Percentiles rank a stretch among this genome's conserved stretches.
phyloP scores from a whole-genome alignment of 2,888 invertebrate genomes.

The Apotomis capreana region DNA sequence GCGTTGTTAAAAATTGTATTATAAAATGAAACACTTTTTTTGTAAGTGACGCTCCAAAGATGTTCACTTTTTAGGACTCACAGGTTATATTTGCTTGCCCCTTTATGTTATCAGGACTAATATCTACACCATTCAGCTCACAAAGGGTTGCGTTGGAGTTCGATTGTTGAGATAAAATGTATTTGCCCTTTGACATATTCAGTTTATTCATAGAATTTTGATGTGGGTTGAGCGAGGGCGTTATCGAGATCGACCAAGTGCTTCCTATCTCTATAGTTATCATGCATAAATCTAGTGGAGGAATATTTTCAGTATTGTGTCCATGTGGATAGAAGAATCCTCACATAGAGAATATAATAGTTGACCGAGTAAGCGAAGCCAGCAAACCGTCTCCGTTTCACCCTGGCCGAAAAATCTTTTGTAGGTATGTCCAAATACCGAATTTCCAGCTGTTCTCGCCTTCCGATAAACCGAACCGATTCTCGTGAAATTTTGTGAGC shows the following conservation, averaged over 20 bases:
- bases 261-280: slow-evolving; percentile 1
- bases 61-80: neutral
- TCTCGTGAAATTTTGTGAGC: no score
- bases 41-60: no score
- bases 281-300: neutral
- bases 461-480: no score
- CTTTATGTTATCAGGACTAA: slow-evolving; percentile 13
- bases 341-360: no score
- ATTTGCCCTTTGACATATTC: slow-evolving; percentile 65
- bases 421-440: no score
- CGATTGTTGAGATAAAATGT: slow-evolving; percentile 65
- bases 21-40: no score
- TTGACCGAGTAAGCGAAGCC: no score
- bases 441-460: no score
- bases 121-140: slow-evolving; percentile 15
- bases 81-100: neutral
- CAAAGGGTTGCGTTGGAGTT: slow-evolving; percentile 53
- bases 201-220: slow-evolving; percentile 71
- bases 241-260: slow-evolving; percentile 27
- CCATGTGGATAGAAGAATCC: neutral
- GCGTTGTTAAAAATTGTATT: no score
- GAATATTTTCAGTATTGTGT: neutral
- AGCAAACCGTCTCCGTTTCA: no score
- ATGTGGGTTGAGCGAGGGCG: slow-evolving; percentile 49
- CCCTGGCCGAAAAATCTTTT: no score